Evolutionary conservation across 2,113 vertebrate species (phyloP).

Genomic region (Syngnathoides biaculeatus): DNA sequence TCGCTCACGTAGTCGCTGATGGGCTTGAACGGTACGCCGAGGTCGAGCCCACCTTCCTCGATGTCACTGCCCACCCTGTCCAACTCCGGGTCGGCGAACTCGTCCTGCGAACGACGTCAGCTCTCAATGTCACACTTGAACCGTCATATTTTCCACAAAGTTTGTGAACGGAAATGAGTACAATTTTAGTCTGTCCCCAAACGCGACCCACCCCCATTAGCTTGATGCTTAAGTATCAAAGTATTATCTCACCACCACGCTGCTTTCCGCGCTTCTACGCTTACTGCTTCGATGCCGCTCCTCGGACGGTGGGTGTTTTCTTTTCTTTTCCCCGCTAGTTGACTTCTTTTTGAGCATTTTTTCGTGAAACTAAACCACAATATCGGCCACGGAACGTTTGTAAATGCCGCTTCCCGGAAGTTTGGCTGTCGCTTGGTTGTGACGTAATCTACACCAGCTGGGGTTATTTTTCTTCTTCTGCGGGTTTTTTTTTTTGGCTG

Average conservation of each 20-base stretch:
- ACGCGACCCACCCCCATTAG: neutral
- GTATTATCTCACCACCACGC: constrained; percentile 40
- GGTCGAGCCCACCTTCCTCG: constrained; percentile 92
- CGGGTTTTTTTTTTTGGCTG: neutral
- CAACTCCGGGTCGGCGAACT: constrained; percentile 69
- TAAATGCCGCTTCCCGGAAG: neutral
- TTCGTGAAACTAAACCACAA: fast-evolving
- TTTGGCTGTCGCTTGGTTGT: neutral
- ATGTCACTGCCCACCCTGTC: constrained; percentile 85
- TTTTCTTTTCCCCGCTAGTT: constrained; percentile 64
- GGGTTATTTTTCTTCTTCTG: constrained; percentile 1
- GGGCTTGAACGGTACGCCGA: constrained; percentile 82
- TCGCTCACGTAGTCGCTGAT: constrained; percentile 86
- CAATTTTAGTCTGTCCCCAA: neutral
- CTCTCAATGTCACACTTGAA: neutral
- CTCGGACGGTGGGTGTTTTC: constrained; percentile 58
- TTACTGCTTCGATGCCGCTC: constrained; percentile 48
- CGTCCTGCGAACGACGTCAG: constrained; percentile 60
- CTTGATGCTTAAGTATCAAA: neutral
- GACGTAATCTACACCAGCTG: constrained; percentile 7
- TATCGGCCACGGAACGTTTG: neutral
- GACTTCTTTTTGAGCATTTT: constrained; percentile 70
- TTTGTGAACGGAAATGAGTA: neutral
- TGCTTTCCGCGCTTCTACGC: constrained; percentile 47
- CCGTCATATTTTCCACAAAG: neutral